Evolutionary conservation across 2,888 invertebrate genomes (phyloP).

Genomic region (Meteorus colon): DNA sequence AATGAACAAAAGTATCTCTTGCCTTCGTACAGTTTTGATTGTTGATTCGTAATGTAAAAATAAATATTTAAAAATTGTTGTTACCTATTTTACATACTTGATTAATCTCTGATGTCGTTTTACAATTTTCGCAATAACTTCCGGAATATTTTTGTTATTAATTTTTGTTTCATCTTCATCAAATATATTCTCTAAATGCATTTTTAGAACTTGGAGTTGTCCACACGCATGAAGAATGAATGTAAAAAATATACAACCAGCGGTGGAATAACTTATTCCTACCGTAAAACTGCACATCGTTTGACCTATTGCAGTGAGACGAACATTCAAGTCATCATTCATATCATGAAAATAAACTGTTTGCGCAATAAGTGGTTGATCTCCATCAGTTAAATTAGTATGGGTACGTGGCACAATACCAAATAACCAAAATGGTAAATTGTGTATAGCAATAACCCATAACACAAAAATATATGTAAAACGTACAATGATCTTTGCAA

Average conservation of each 20-base stretch:
- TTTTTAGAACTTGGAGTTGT: slow-evolving; percentile 43
- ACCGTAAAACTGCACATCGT: slow-evolving; percentile 35
- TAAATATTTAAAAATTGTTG: background rate
- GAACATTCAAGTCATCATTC: slow-evolving; percentile 40
- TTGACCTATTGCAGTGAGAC: slow-evolving; percentile 44
- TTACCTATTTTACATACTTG: background rate
- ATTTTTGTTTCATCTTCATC: slow-evolving; percentile 11
- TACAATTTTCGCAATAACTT: background rate
- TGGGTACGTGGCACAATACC: slow-evolving; percentile 42
- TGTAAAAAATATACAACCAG: slow-evolving; percentile 45
- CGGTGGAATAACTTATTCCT: slow-evolving; percentile 43
- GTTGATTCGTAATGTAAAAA: too few relatives aligned
- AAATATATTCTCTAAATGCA: slow-evolving; percentile 25
- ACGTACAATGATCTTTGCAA: slow-evolving; percentile 43
- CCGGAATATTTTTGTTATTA: background rate
- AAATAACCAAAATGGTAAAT: slow-evolving; percentile 33
- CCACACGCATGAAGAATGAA: slow-evolving; percentile 46
- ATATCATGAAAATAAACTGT: slow-evolving; percentile 42
- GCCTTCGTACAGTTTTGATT: too few relatives aligned
- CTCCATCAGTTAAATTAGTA: slow-evolving; percentile 47
- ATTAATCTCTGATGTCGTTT: slow-evolving; percentile 18
- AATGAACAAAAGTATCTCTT: too few relatives aligned
- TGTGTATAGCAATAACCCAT: slow-evolving; percentile 20
- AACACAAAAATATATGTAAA: slow-evolving; percentile 37
- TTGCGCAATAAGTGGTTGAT: slow-evolving; percentile 41